Evolutionary conservation across 2,113 vertebrate species (phyloP).

Genomic region (Galemys pyrenaicus): DNA sequence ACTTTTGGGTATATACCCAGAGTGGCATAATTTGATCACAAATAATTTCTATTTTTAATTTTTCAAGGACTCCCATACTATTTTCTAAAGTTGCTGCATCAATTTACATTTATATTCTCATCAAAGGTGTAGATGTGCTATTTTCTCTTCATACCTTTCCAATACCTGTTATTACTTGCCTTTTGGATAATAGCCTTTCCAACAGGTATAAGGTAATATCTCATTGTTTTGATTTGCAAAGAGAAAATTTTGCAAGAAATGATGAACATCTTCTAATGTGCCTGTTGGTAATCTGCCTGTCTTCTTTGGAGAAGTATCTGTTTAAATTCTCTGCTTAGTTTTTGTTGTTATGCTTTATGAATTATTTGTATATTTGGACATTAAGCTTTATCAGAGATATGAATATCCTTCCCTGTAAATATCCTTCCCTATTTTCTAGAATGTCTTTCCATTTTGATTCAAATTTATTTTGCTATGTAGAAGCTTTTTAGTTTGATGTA

Average conservation of each 20-base stretch:
- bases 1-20: background rate
- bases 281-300: background rate
- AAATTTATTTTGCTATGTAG: background rate
- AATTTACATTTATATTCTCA: too few species aligned
- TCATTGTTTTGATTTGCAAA: background rate
- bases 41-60: too few species aligned
- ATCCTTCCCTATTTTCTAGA: background rate
- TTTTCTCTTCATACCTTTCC: background rate
- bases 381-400: background rate
- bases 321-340: background rate
- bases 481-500: background rate
- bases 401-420: background rate
- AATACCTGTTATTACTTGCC: background rate
- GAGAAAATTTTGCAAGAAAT: background rate
- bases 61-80: background rate
- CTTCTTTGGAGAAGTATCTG: background rate
- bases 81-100: background rate
- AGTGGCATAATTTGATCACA: background rate
- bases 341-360: background rate
- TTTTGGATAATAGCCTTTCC: background rate
- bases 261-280: background rate
- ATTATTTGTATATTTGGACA: background rate
- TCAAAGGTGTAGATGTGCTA: too few species aligned
- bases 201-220: background rate
- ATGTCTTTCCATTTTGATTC: background rate